phyloP scores from a whole-genome alignment of 2,888 invertebrate species.

The Anthrax anthrax region DNA sequence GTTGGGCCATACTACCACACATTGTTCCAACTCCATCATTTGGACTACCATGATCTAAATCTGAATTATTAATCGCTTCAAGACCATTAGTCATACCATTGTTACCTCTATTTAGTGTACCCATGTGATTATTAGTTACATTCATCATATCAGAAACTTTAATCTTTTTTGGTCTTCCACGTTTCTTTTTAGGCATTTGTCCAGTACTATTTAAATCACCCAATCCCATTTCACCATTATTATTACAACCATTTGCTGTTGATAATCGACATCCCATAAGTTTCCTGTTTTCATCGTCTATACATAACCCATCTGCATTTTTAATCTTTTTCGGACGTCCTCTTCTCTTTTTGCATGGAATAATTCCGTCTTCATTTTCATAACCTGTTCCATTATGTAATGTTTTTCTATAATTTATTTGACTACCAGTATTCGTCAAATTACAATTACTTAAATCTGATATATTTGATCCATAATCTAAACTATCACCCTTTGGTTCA shows the following conservation, averaged over 20 bases:
- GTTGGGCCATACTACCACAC: not conserved
- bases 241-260: slow-evolving; percentile 30
- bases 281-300: not conserved
- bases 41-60: slow-evolving; percentile 6
- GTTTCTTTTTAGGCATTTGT: slow-evolving; percentile 69
- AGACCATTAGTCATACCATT: slow-evolving; percentile 7
- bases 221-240: slow-evolving; percentile 3
- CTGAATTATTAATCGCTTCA: slow-evolving; percentile 6
- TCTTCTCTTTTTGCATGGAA: slow-evolving; percentile 71
- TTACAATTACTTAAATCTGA: slow-evolving; percentile 13
- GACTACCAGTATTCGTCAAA: slow-evolving; percentile 9
- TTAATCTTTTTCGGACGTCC: slow-evolving; percentile 68
- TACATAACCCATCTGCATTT: slow-evolving; percentile 35
- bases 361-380: slow-evolving; percentile 13
- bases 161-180: slow-evolving; percentile 78
- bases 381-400: slow-evolving; percentile 6
- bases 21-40: slow-evolving; percentile 1
- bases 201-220: slow-evolving; percentile 17
- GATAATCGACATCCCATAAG: slow-evolving; percentile 22
- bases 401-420: slow-evolving; percentile 3
- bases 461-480: slow-evolving; percentile 9
- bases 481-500: slow-evolving; percentile 22
- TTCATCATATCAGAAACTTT: slow-evolving; percentile 33
- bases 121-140: not conserved
- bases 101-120: not conserved